phyloP scores from a whole-genome alignment of 2,113 vertebrate species.

The Actenoides hombroni region DNA sequence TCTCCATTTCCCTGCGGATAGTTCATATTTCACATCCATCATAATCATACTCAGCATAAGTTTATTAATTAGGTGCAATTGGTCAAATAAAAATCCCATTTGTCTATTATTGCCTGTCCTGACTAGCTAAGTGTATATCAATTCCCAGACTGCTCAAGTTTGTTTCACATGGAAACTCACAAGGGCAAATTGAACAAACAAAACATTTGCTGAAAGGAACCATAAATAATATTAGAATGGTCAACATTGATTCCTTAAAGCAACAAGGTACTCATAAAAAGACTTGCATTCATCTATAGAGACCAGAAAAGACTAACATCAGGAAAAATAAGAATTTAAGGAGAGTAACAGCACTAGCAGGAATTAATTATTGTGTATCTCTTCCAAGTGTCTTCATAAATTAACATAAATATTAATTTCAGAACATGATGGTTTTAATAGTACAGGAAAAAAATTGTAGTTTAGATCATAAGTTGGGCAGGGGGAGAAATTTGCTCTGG shows the following conservation, averaged over 20 bases:
- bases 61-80: neutral
- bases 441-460: neutral
- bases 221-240: neutral
- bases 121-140: neutral
- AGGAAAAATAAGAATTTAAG: neutral
- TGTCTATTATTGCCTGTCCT: neutral
- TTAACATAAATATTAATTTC: conserved; percentile 19
- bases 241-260: neutral
- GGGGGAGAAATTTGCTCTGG: neutral
- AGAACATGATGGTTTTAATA: conserved; percentile 19
- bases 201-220: neutral
- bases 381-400: neutral
- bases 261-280: neutral
- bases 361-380: neutral
- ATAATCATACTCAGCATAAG: neutral
- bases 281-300: neutral
- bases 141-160: neutral
- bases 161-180: neutral
- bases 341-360: neutral
- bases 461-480: neutral
- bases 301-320: neutral
- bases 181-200: neutral
- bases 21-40: neutral
- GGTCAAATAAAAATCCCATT: neutral
- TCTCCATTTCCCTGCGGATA: neutral